A percentile compares a stretch with the other conserved stretches of the same genome.
phyloP scores from a whole-genome alignment of 2,797 vertebrate species.

The Poecilia velifera region DNA sequence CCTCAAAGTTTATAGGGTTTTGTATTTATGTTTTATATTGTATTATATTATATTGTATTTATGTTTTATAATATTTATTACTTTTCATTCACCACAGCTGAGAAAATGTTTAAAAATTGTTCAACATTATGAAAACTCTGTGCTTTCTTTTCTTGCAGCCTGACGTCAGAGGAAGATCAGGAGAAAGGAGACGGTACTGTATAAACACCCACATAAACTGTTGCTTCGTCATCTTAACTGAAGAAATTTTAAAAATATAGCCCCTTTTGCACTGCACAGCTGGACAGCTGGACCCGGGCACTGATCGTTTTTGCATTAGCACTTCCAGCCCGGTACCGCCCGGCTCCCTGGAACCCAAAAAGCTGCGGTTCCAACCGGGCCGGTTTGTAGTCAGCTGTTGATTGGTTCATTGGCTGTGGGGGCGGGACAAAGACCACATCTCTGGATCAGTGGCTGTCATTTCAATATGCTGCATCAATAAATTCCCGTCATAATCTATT shows the following conservation, averaged over 20 bases:
- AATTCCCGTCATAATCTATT: no score
- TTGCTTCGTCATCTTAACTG: not conserved
- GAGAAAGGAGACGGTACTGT: constrained; percentile 72
- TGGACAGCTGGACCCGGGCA: no score
- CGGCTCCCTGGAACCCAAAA: no score
- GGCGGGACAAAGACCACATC: no score
- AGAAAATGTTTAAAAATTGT: not conserved
- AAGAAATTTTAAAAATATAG: not conserved
- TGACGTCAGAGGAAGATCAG: constrained; percentile 57
- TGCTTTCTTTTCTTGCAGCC: constrained; percentile 65
- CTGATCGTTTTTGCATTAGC: no score
- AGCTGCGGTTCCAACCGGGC: no score
- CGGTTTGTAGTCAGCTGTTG: no score
- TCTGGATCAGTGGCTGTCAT: no score
- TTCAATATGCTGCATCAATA: no score
- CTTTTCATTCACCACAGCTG: not conserved
- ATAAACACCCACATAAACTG: not conserved
- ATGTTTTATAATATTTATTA: not conserved
- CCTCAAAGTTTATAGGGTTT: not conserved
- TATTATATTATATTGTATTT: not conserved
- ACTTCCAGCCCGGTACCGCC: no score
- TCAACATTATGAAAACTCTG: not conserved
- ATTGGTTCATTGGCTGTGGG: no score
- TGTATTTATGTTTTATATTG: not conserved
- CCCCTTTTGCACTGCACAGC: no score